Base-by-base conservation (phyloP, 1,140 invertebrate genomes). In the Sinella curviseta region DNA sequence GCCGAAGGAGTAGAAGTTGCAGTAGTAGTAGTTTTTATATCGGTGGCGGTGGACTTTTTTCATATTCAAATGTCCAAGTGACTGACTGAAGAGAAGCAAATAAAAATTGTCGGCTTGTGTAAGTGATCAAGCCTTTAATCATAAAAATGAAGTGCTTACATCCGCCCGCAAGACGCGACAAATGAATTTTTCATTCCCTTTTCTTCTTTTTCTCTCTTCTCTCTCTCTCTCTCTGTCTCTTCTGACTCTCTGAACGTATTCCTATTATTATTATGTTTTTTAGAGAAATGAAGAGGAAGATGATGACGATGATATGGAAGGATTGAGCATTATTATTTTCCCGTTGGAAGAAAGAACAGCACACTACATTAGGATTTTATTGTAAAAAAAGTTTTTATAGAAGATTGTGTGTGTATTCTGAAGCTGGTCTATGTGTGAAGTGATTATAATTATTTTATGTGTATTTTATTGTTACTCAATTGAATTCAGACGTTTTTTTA, bases 141-240 rank as follows among this genome's bases (percentile, higher is more conserved):
- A 70, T 70, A 30, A 70, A 70, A 70, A 70, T 70, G 65, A 70
- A 70, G 65, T 70, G 65, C 65, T 70, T 70, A 70, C 65, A 70
- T 70, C 65, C 65, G 65, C 65, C 65, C 65, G 65, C 65, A 70
- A 70, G 65, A 70, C 65, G 65, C 65, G 65, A 70, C 65, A 70
- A 70, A 70, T 70, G 65, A 70, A 70, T 70, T 70, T 70, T 70
- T 70, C 65, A 70, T 70, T 70, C 65, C 65, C 65, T 33, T 24
- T 4, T 14, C 12, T 60, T 24, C 55, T n/a, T n/a, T 48, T 48
- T 48, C 20, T 48, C 39, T 20, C 39, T 8, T 48, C n/a, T n/a
- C n/a, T n/a, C n/a, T 48, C 39, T 48, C 39, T 48, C 20, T 48
- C 39, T 48, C 39, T 12, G 20, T 48, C 20, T 48, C 39, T 48